Conservation (phyloP, 2,888 invertebrate species). For the Dolomedes plantarius region DNA sequence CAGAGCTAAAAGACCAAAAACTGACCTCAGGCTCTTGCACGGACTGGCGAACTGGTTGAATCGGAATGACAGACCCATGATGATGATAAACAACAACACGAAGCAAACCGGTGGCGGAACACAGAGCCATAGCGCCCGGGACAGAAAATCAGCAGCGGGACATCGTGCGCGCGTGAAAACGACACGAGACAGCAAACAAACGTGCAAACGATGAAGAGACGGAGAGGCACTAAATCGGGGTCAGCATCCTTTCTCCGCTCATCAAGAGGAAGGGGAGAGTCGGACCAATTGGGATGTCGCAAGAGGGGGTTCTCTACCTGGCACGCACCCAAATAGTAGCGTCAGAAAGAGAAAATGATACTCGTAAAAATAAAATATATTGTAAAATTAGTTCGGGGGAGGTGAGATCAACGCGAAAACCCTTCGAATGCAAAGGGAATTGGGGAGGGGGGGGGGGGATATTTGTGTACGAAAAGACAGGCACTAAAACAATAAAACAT, state of each 20-base stretch:
- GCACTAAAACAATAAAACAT: too few species aligned
- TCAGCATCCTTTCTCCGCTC: background rate
- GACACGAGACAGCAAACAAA: background rate
- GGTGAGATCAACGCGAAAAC: too few species aligned
- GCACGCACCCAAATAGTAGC: background rate
- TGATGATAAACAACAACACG: background rate
- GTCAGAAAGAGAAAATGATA: too few species aligned
- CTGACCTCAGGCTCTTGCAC: background rate
- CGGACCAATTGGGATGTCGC: slow-evolving; percentile 3
- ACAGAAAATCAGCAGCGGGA: background rate
- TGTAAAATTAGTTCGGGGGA: too few species aligned
- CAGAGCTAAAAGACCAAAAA: background rate
- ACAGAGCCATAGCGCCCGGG: background rate
- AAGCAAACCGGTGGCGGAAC: background rate
- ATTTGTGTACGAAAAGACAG: too few species aligned
- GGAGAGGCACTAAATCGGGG: background rate
- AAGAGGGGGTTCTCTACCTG: background rate
- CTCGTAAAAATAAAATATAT: too few species aligned
- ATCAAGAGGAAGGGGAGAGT: background rate
- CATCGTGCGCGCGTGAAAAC: background rate
- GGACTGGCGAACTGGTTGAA: background rate
- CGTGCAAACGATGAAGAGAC: background rate
- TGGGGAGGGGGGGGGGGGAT: too few species aligned
- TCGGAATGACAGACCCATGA: background rate
- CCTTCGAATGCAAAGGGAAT: too few species aligned